These are phyloP conservation scores for Cactoblastis cactorum DNA, from an alignment of 2,888 invertebrate species.

Conservation along the genomic window DNA sequence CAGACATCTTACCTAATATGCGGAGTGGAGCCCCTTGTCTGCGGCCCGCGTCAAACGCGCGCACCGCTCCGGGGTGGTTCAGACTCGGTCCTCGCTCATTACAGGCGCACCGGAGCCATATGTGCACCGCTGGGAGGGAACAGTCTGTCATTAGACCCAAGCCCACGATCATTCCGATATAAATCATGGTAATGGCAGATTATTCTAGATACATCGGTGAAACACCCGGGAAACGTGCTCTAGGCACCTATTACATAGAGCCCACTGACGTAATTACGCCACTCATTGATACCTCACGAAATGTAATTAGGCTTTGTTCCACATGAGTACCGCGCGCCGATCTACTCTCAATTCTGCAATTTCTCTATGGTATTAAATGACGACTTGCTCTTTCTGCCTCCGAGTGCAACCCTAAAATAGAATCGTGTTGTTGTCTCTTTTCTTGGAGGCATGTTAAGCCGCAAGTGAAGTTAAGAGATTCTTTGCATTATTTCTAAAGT, in stretches of 20 bases:
- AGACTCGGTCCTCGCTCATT: conserved; percentile 39
- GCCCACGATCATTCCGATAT: conserved; percentile 67
- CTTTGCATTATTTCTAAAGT: background rate
- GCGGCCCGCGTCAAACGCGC: conserved; percentile 15
- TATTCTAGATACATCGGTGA: conserved; percentile 69
- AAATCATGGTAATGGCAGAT: conserved; percentile 77
- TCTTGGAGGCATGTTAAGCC: background rate
- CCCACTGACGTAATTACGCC: conserved; percentile 68
- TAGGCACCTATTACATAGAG: conserved; percentile 62
- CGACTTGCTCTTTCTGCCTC: conserved; percentile 29
- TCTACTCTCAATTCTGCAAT: conserved; percentile 54
- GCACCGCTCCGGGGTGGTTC: conserved; percentile 31
- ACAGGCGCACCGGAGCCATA: conserved; percentile 47
- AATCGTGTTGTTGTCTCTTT: background rate
- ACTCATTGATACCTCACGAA: conserved; percentile 74
- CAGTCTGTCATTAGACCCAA: conserved; percentile 66
- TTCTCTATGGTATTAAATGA: conserved; percentile 58
- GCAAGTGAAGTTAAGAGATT: background rate
- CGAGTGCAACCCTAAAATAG: conserved; percentile 4
- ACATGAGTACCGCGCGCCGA: conserved; percentile 51
- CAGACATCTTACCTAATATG: no score
- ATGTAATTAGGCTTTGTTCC: conserved; percentile 72
- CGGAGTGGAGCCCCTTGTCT: no score
- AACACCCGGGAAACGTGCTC: conserved; percentile 69
- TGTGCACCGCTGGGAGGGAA: conserved; percentile 50